These are phyloP conservation scores for Meriones psammophilus DNA, from an alignment of 2,797 vertebrate species.

Conservation along the genomic window DNA sequence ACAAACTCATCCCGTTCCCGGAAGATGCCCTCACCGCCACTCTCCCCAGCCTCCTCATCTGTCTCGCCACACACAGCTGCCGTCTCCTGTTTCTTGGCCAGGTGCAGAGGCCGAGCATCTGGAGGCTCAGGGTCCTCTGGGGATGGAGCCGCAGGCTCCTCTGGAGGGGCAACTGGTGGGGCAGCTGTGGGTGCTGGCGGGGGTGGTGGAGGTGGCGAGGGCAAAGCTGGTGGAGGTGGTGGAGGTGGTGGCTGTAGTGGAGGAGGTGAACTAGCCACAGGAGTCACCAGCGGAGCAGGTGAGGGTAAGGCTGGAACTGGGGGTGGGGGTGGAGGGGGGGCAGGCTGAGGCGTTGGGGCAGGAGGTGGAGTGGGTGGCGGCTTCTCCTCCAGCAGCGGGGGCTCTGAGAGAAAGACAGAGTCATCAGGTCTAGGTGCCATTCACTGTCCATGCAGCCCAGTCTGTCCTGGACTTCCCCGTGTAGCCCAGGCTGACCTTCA, in stretches of 20 bases:
- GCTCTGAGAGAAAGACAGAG: slow-evolving; percentile 59
- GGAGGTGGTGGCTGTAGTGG: neutral
- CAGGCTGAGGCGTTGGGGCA: slow-evolving; percentile 45
- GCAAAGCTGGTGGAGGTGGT: slow-evolving; percentile 43
- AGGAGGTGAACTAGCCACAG: neutral
- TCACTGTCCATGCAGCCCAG: neutral
- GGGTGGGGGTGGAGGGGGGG: neutral
- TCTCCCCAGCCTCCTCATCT: slow-evolving; percentile 94
- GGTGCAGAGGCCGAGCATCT: slow-evolving; percentile 92
- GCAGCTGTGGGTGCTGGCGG: slow-evolving; percentile 73
- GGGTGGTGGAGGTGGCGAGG: slow-evolving; percentile 67
- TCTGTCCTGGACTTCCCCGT: neutral
- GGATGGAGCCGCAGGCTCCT: slow-evolving; percentile 84
- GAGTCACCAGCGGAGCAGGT: slow-evolving; percentile 53
- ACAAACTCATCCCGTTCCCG: slow-evolving; percentile 96
- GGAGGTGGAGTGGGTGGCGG: slow-evolving; percentile 76
- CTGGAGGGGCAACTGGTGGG: slow-evolving; percentile 81
- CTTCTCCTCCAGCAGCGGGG: slow-evolving; percentile 82
- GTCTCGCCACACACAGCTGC: slow-evolving; percentile 94
- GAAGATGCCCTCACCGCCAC: slow-evolving; percentile 96
- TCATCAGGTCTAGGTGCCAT: neutral
- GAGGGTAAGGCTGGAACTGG: slow-evolving; percentile 48
- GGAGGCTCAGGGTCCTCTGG: slow-evolving; percentile 92
- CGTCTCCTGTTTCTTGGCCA: slow-evolving; percentile 95
- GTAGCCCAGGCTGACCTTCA: neutral